Percentiles rank a stretch among this genome's conserved stretches.
Conservation (phyloP, 2,797 vertebrate species). For the Sebastes hubbsi region DNA sequence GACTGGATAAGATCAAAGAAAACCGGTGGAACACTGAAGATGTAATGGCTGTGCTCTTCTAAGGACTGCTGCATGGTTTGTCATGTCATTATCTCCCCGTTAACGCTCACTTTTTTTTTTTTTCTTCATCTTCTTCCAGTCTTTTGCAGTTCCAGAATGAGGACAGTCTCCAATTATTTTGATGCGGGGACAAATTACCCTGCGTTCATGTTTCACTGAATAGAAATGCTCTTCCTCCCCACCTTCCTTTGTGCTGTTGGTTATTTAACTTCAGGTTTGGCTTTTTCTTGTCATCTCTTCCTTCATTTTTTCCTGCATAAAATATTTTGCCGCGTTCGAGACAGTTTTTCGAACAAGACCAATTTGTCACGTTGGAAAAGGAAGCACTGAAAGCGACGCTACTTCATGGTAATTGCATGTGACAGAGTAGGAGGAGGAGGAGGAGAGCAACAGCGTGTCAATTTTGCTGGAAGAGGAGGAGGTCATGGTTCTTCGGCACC, state of each 20-base stretch:
- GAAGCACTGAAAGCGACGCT: constrained; percentile 30
- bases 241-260: constrained; percentile 17
- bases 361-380: constrained; percentile 56
- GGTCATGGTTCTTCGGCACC: constrained; percentile 39
- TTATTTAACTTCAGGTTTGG: constrained; percentile 24
- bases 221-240: constrained; percentile 11
- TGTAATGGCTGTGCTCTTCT: constrained; percentile 56
- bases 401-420: constrained; percentile 56
- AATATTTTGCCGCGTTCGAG: constrained; percentile 33
- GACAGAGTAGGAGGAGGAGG: constrained; percentile 24
- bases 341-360: constrained; percentile 41
- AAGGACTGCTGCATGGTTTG: constrained; percentile 56
- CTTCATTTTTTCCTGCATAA: background rate
- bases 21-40: constrained; percentile 49
- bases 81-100: constrained; percentile 65
- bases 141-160: constrained; percentile 27
- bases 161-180: constrained; percentile 53
- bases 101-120: constrained; percentile 29
- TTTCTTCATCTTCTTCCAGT: constrained; percentile 36
- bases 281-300: background rate
- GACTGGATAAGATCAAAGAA: constrained; percentile 72
- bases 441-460: constrained; percentile 10
- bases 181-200: constrained; percentile 15
- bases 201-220: constrained; percentile 27
- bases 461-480: constrained; percentile 3